These are phyloP conservation scores for Archocentrus centrarchus DNA, from an alignment of 2,113 vertebrate genomes.

Conservation along the genomic window DNA sequence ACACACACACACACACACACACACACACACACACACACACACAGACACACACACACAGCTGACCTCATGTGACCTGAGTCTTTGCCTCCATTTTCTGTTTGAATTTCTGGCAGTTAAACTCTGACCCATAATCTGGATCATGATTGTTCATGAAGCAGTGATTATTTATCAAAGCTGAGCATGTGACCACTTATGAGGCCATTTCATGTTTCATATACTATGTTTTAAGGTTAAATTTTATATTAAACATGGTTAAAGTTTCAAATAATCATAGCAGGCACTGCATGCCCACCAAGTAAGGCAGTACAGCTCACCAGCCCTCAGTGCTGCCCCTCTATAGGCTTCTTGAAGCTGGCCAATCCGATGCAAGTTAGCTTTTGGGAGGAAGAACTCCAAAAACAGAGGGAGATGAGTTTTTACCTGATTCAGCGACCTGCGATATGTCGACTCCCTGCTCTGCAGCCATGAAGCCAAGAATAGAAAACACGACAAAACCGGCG, in stretches of 20 bases:
- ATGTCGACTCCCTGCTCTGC: slow-evolving; percentile 84
- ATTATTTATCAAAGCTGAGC: background rate
- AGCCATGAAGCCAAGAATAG: slow-evolving; percentile 86
- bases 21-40: background rate
- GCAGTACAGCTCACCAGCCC: background rate
- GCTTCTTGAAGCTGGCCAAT: background rate
- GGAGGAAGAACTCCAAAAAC: rapidly evolving
- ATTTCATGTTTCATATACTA: background rate
- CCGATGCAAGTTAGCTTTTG: background rate
- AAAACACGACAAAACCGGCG: slow-evolving; percentile 85
- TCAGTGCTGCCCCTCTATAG: background rate
- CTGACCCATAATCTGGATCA: background rate
- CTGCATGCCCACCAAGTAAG: background rate
- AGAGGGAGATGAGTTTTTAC: slow-evolving; percentile 39
- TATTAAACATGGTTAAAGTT: background rate
- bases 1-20: background rate
- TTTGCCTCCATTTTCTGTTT: background rate
- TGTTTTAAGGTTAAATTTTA: rapidly evolving
- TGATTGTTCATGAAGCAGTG: rapidly evolving
- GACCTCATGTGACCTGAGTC: background rate
- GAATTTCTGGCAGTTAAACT: too few species aligned
- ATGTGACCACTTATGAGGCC: background rate
- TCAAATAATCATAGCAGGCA: background rate
- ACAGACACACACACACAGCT: background rate
- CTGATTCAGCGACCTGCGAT: slow-evolving; percentile 83